A percentile compares a stretch with the other conserved stretches of the same genome.
phyloP scores from a whole-genome alignment of 2,888 invertebrate genomes.

The Zeuzera pyrina region DNA sequence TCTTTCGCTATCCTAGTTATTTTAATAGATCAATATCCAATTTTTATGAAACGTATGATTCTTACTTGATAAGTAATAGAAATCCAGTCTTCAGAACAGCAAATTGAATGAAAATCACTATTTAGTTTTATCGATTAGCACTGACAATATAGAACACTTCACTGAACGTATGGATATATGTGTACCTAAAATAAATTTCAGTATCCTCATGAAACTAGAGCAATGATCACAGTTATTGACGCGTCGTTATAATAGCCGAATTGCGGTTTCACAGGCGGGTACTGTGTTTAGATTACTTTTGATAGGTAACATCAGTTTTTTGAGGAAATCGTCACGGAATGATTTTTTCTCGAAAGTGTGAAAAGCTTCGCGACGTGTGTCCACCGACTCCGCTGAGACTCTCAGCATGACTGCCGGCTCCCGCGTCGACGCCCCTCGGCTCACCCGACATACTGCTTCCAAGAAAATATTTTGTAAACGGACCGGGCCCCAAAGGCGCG shows the following conservation, averaged over 20 bases:
- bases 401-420: slow-evolving; percentile 72
- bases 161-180: slow-evolving; percentile 43
- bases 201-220: slow-evolving; percentile 49
- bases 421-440: slow-evolving; percentile 67
- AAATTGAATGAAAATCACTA: slow-evolving; percentile 14
- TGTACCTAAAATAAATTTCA: slow-evolving; percentile 35
- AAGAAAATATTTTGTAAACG: slow-evolving; percentile 51
- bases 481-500: slow-evolving; percentile 39
- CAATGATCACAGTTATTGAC: slow-evolving; percentile 55
- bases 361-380: slow-evolving; percentile 63
- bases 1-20: too few relatives aligned
- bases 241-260: slow-evolving; percentile 52
- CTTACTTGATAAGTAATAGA: slow-evolving; percentile 13
- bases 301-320: slow-evolving; percentile 42
- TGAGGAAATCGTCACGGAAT: slow-evolving; percentile 48
- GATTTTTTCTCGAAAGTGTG: slow-evolving; percentile 56
- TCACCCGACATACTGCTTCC: slow-evolving; percentile 66
- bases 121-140: slow-evolving; percentile 33
- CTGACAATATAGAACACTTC: slow-evolving; percentile 59
- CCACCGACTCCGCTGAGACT: slow-evolving; percentile 64
- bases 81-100: slow-evolving; percentile 22
- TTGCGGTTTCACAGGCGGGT: slow-evolving; percentile 31
- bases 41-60: too few relatives aligned
- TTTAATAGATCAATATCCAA: too few relatives aligned
- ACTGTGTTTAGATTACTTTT: slow-evolving; percentile 23